A percentile compares a stretch with the other conserved stretches of the same genome.
phyloP scores from a whole-genome alignment of 2,888 invertebrate species.

The Drosophila lutescens region DNA sequence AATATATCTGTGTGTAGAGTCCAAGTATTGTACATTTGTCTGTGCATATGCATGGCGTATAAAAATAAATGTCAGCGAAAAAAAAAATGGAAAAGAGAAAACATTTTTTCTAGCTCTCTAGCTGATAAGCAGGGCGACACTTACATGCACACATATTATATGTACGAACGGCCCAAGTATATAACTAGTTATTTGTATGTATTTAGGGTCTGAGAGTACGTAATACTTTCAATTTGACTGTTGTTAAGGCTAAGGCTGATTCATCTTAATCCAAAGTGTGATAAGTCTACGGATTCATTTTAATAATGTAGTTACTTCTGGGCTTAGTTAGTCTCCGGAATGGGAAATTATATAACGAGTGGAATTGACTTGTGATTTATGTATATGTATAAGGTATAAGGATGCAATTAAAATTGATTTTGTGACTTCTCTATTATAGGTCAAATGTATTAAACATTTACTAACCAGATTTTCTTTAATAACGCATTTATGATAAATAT shows the following conservation, averaged over 20 bases:
- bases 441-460: too few species aligned
- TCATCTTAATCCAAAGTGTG: constrained; percentile 14
- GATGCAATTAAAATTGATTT: not conserved
- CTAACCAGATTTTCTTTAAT: too few species aligned
- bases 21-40: constrained; percentile 28
- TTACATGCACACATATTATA: constrained; percentile 27
- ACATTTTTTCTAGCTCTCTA: constrained; percentile 65
- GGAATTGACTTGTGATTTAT: not conserved
- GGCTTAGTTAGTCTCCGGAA: not conserved
- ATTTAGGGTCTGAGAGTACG: constrained; percentile 25
- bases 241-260: constrained; percentile 26
- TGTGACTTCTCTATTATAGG: not conserved
- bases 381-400: not conserved
- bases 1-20: constrained; percentile 6
- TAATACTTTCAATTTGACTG: constrained; percentile 33
- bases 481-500: too few species aligned
- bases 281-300: not conserved
- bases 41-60: constrained; percentile 53
- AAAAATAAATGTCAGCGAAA: constrained; percentile 67
- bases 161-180: constrained; percentile 6
- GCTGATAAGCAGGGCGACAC: constrained; percentile 66
- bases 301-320: not conserved
- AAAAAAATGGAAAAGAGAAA: constrained; percentile 51
- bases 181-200: constrained; percentile 21
- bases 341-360: not conserved